phyloP scores from a whole-genome alignment of 2,113 vertebrate species.

The Gavia stellata region DNA sequence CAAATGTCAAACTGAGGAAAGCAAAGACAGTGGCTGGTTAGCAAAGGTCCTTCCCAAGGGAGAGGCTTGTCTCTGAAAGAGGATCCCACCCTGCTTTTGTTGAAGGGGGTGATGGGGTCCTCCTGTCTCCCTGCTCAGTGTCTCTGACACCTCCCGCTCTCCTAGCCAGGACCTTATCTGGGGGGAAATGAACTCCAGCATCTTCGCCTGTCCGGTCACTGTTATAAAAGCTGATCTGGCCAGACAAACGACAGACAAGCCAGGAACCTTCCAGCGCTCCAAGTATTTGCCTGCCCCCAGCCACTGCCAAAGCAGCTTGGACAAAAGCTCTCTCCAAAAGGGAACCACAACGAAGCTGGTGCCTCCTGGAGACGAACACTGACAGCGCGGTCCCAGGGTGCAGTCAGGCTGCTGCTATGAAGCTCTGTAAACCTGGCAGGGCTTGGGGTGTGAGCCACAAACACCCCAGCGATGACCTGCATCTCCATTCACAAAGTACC shows the following conservation, averaged over 20 bases:
- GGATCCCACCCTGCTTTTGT: background rate
- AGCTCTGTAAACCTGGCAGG: background rate
- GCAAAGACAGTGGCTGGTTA: background rate
- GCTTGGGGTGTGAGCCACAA: background rate
- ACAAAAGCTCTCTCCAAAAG: background rate
- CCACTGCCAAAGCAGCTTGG: background rate
- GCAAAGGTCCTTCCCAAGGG: background rate
- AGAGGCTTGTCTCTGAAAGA: background rate
- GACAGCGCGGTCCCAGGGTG: background rate
- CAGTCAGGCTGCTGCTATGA: background rate
- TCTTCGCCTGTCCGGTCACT: background rate
- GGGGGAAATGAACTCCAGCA: background rate
- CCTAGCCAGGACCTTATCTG: background rate
- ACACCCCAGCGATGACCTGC: background rate
- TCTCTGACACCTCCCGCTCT: background rate
- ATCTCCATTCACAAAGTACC: background rate
- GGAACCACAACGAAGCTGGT: background rate
- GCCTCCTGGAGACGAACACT: background rate
- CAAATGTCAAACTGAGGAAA: constrained; percentile 59
- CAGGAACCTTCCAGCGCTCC: background rate
- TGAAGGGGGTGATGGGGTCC: background rate
- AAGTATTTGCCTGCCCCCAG: background rate
- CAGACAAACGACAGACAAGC: background rate
- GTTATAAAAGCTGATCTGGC: background rate
- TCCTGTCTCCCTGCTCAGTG: background rate